Base-by-base conservation (phyloP, 1,140 invertebrate species). In the Scaptomyza pallida region DNA sequence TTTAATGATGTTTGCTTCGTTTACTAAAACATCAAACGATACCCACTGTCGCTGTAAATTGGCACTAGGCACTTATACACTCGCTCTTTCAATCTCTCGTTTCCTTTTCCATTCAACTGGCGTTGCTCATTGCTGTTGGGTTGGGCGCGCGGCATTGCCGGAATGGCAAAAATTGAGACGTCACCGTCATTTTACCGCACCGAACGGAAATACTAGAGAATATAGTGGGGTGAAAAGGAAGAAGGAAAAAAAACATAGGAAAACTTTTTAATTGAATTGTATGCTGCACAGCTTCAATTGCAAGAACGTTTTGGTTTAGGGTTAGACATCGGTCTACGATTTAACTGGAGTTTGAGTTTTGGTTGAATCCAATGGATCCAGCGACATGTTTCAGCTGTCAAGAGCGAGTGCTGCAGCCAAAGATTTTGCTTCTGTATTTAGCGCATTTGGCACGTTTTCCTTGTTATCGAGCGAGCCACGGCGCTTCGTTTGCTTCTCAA, bases 221-320 rank as follows among this genome's bases (percentile, higher is more conserved):
- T 13, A n/a, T 41, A 51, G 15, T 12, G 12, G 23, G 12, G 26
- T 6, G 37, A 43, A 45, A 44, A 40, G 23, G 45, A 40, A 44
- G 30, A 47, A 59, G 60, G 70, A 47, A 57, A 59, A 64, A 73
- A 47, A 61, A 64, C 72, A 61, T 19, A n/a, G n/a, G n/a, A n/a
- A 56, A 88, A 78, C 63, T 88, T 81, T 85, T 86, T 86, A 86
- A 86, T 86, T 86, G 82, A 86, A 86, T 86, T 86, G 82, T 86
- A 23, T 68, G 71, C 60, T 68, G 82, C 74, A 88, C 54, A 76
- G 78, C 81, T 86, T 88, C 74, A 78, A 86, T 72, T 78, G 77
- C 79, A 70, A 50, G 52, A 45, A 44, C 37, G 44, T 5, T 41
- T 61, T 26, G 47, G 12, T 21, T 57, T 19, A 13, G 57, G 17